phyloP scores from a whole-genome alignment of 2,113 vertebrate genomes.

The Lagopus muta region DNA sequence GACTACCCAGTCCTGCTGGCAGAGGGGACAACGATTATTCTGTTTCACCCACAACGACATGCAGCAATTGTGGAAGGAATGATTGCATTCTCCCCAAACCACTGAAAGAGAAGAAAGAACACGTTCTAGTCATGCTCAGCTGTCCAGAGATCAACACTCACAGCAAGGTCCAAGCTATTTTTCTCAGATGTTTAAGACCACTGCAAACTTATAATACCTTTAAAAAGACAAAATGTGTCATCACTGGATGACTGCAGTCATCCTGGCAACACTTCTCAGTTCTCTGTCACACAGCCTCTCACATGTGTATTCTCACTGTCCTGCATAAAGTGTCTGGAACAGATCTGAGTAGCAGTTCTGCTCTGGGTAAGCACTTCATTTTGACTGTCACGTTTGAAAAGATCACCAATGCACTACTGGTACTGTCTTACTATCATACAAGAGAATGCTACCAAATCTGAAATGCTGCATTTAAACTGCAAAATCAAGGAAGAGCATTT shows the following conservation, averaged over 20 bases:
- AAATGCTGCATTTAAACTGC: not conserved
- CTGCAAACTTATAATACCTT: not conserved
- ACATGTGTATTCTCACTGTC: not conserved
- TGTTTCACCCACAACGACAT: slow-evolving; percentile 99
- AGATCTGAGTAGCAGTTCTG: not conserved
- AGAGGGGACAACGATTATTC: slow-evolving; percentile 98
- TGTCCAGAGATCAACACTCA: not conserved
- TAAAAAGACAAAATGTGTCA: not conserved
- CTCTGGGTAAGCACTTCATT: not conserved
- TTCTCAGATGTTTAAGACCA: not conserved
- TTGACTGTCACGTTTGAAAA: not conserved
- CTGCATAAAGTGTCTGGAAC: not conserved
- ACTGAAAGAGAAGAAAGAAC: slow-evolving; percentile 83
- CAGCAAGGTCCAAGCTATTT: not conserved
- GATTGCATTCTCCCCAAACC: slow-evolving; percentile 99
- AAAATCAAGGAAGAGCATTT: not conserved
- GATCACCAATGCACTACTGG: not conserved
- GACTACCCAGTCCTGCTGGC: slow-evolving; percentile 99
- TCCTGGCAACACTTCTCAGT: not conserved
- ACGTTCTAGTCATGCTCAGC: slow-evolving; percentile 25
- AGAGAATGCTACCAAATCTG: not conserved
- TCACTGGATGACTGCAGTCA: not conserved
- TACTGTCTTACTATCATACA: not conserved
- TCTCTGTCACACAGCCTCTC: not conserved
- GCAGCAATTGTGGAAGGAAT: slow-evolving; percentile 99